A percentile compares a stretch with the other conserved stretches of the same genome.
phyloP scores from a whole-genome alignment of 1,140 invertebrate genomes.

The Drosophila pectinifera region DNA sequence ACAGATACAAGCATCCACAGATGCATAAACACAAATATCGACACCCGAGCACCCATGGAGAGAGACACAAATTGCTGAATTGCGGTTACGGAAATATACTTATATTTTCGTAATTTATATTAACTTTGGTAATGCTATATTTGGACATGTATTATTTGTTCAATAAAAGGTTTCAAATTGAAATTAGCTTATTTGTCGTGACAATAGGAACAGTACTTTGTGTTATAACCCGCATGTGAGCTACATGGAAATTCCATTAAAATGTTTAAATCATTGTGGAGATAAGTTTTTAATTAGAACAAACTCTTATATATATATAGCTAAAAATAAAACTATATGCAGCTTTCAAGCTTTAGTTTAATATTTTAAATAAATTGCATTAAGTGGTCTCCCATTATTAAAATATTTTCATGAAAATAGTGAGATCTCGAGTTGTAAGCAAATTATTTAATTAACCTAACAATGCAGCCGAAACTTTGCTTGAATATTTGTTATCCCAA shows the following conservation, averaged over 20 bases:
- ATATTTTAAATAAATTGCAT: not conserved
- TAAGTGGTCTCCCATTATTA: not conserved
- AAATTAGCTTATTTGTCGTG: not conserved
- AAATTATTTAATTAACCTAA: too few species aligned
- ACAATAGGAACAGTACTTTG: not conserved
- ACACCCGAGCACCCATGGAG: not conserved
- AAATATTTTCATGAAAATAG: not conserved
- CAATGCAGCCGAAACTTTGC: constrained; percentile 23
- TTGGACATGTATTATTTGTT: constrained; percentile 19
- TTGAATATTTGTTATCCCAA: constrained; percentile 18
- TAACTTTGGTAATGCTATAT: constrained; percentile 32
- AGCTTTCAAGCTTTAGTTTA: too few species aligned
- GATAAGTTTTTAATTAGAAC: not conserved
- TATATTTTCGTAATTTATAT: constrained; percentile 35
- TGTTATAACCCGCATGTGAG: not conserved
- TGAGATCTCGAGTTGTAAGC: too few species aligned
- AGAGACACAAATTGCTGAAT: constrained; percentile 1
- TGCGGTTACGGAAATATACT: constrained; percentile 34
- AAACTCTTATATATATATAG: too few species aligned
- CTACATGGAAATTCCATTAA: not conserved
- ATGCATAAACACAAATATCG: constrained; percentile 8
- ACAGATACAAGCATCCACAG: constrained; percentile 18
- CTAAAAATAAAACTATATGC: too few species aligned
- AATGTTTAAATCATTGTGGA: not conserved
- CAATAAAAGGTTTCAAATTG: constrained; percentile 19